Percentiles rank a stretch among this genome's conserved stretches.
These are phyloP conservation scores for Automeris io DNA, from an alignment of 2,888 invertebrate genomes.

Conservation along the genomic window DNA sequence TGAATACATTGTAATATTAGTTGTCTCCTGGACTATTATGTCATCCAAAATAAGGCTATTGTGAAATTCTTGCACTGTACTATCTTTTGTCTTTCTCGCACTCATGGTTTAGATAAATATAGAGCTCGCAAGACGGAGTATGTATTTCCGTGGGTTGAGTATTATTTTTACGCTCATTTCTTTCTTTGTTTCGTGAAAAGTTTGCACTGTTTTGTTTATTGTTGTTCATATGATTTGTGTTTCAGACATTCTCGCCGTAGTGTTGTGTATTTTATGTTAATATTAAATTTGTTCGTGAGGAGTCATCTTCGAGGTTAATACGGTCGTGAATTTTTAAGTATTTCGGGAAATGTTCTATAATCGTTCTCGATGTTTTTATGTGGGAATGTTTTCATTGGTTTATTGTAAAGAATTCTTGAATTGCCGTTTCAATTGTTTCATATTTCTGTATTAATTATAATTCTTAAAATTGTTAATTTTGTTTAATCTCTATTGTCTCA, in stretches of 20 bases:
- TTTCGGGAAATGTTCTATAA: too few relatives aligned
- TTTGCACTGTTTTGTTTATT: slow-evolving; percentile 2
- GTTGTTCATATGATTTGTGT: slow-evolving; percentile 1
- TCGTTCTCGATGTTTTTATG: too few relatives aligned
- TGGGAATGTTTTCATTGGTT: too few relatives aligned
- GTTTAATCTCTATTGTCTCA: too few relatives aligned
- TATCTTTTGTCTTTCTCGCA: background rate
- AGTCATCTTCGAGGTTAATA: background rate
- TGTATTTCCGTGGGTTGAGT: slow-evolving; percentile 1
- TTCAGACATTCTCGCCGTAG: background rate
- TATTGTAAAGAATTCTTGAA: too few relatives aligned
- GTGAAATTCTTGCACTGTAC: background rate
- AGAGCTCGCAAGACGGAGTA: background rate
- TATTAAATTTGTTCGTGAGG: background rate
- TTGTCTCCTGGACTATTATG: too few relatives aligned
- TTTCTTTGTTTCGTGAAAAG: slow-evolving; percentile 2
- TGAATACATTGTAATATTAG: too few relatives aligned
- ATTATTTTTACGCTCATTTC: background rate
- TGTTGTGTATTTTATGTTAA: background rate
- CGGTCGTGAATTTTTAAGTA: background rate
- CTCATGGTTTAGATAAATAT: background rate
- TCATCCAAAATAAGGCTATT: background rate
- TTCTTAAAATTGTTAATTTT: too few relatives aligned
- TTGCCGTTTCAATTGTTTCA: too few relatives aligned
- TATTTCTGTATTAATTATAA: too few relatives aligned